Evolutionary conservation across 2,888 invertebrate genomes (phyloP), one percentile per base, ranked within the genome.

Genomic region (Charanyca ferruginea): DNA sequence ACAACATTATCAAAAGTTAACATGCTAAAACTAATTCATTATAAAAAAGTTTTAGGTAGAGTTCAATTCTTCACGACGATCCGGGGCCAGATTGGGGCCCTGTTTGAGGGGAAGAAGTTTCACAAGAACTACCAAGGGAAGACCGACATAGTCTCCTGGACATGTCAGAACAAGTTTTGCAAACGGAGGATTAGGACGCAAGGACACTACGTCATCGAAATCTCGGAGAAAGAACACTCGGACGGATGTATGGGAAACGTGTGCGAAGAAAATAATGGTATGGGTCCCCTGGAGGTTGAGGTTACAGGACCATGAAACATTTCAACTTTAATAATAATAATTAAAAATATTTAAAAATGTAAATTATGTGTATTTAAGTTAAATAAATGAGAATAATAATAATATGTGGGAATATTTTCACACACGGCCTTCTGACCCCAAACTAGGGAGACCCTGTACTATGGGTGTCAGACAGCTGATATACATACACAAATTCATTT

Each of bases 41-140:
- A 18, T 60, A 23, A 45, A 20, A n/a, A 58, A 51, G 41, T 86
- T 77, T 54, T 70, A 78, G 82, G 66, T 32, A 23, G 7, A 2
- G 60, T 68, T 5, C 25, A 65, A 22, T 86, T 81, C 64, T 82
- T 77, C 69, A 49, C 57, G 32, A 81, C 85, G 23, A 54, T 11
- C 13, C 81, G 77, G 48, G 81, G 83, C 3, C 73, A 77, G 3
- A 22, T 76, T 8, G 83, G 77, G 13, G 64, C 81, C 5, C 47
- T 64, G 42, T 85, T 77, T 61, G 69, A 80, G 7, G 80, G 82
- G 9, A 65, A 63, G n/a, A 78, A 62, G 45, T 86, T 80, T 54
- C 69, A 84, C 67, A 85, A 83, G 66, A 87, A 85, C 60, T 86
- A 85, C 41, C 66, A 77, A 23, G 79, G 78, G 1, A 70, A 62